Percentiles rank a stretch among this genome's conserved stretches.
Evolutionary conservation across 2,113 vertebrate species (phyloP).

Genomic region (Triplophysa dalaica): DNA sequence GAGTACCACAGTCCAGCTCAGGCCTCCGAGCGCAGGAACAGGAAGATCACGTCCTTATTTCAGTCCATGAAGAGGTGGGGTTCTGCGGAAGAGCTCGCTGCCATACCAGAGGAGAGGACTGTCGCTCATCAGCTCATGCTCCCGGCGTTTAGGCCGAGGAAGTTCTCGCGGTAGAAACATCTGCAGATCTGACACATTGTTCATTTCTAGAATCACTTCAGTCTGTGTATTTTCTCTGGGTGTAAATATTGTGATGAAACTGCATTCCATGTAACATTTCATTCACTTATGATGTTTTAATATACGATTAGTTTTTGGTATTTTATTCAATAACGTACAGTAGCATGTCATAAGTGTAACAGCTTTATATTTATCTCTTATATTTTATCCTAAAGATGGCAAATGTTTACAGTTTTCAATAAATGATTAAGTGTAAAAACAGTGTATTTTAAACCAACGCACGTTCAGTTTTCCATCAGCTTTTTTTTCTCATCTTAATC

Average conservation of each 20-base stretch:
- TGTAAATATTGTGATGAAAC: not conserved
- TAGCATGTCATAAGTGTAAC: not conserved
- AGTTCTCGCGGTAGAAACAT: slow-evolving; percentile 67
- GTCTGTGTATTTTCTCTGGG: not conserved
- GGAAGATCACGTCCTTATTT: slow-evolving; percentile 72
- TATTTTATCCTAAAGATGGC: no score
- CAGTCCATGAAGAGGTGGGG: slow-evolving; percentile 74
- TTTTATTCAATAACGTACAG: not conserved
- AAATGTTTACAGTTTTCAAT: not conserved
- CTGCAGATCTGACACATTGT: not conserved
- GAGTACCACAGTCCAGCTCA: slow-evolving; percentile 67
- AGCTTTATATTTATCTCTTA: not conserved
- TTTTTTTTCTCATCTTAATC: slow-evolving; percentile 9
- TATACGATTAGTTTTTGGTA: not conserved
- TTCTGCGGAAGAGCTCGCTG: slow-evolving; percentile 68
- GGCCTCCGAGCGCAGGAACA: slow-evolving; percentile 70
- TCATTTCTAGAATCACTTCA: not conserved
- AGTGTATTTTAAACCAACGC: not conserved
- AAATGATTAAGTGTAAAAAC: not conserved
- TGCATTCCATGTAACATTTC: not conserved
- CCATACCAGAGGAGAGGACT: slow-evolving; percentile 64
- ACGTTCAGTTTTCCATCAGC: not conserved
- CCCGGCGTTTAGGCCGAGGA: slow-evolving; percentile 59
- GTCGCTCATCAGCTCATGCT: slow-evolving; percentile 54
- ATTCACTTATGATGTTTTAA: not conserved